Base-by-base conservation (phyloP, 2,113 vertebrate genomes). In the Coryphaenoides rupestris region DNA sequence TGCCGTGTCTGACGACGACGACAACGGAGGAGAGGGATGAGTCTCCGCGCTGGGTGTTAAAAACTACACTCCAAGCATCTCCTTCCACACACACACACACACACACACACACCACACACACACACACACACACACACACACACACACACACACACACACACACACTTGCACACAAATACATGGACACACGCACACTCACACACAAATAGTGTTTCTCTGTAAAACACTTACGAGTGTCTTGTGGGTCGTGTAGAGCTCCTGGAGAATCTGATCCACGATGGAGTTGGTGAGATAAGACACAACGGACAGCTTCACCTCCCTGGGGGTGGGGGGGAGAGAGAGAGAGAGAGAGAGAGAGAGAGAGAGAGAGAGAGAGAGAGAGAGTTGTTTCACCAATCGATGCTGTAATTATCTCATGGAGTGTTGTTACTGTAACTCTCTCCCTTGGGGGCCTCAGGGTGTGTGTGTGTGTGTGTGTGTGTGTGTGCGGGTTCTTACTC, bases 201-300 rank as follows among this genome's bases (percentile, higher is more conserved):
- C n/a, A n/a, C n/a, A n/a, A n/a, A 88, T 33, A 10, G 24, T 6
- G 24, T 26, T 3, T 21, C 23, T 22, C 14, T 24, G 61, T 23
- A 13, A 21, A 60, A 52, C 55, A 49, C 50, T 84, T 86, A 95
- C 94, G 89, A 95, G 88, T 7, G 87, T 91, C 84, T 95, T 95
- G 78, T 95, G 94, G 12, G 92, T 91, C 64, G 91, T 72, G 56
- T 95, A 94, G 1, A 95, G 87, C 70, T 94, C 94, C 75, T 95
- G 93, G 57, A 95, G 86, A 68, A 95, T 92, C 82, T 95, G 93
- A 13, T 95, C 94, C 74, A 95, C 94, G 16, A 95, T 93, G 69
- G 94, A 93, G 88, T 93, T 95, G 82, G 94, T 95, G 71, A 95
- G 88, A 84, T 94, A 94, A 50, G 94, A 94, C 64, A 95, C 94